A percentile compares a stretch with the other conserved stretches of the same genome.
Conservation (phyloP, 2,797 vertebrate species). For the Enteromius paludinosus region DNA sequence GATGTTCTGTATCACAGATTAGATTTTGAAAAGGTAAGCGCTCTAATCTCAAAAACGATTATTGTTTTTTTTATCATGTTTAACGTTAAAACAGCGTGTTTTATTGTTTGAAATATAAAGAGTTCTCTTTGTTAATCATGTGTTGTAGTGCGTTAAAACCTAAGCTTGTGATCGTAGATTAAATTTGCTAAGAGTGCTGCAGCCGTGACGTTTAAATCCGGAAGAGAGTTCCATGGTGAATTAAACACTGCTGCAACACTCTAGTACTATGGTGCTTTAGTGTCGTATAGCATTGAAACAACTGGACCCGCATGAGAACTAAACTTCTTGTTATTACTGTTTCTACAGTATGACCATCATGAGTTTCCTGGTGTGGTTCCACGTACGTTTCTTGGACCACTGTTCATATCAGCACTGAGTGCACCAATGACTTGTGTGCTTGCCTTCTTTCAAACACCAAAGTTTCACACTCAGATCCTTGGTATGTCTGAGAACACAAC, state of each 20-base stretch:
- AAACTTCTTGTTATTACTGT: background rate
- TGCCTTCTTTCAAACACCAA: slow-evolving; percentile 81
- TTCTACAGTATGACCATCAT: slow-evolving; percentile 91
- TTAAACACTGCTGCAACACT: background rate
- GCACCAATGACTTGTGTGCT: slow-evolving; percentile 81
- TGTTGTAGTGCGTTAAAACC: background rate
- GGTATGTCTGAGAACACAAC: slow-evolving; percentile 71
- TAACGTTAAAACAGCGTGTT: background rate
- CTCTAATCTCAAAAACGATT: background rate
- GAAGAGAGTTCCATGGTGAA: background rate
- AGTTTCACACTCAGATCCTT: slow-evolving; percentile 88
- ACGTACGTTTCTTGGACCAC: slow-evolving; percentile 90
- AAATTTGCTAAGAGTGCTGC: background rate
- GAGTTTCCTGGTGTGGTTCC: slow-evolving; percentile 97
- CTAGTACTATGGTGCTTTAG: background rate
- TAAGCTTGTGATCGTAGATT: background rate
- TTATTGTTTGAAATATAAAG: background rate
- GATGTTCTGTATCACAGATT: slow-evolving; percentile 90
- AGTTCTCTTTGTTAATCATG: background rate
- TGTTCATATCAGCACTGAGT: slow-evolving; percentile 83
- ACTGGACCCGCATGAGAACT: background rate
- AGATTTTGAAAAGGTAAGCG: slow-evolving; percentile 86
- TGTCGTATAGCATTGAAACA: background rate
- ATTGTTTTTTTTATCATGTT: background rate
- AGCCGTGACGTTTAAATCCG: background rate